Evolutionary conservation across 2,888 invertebrate genomes (phyloP).

Genomic region (Diloba caeruleocephala): DNA sequence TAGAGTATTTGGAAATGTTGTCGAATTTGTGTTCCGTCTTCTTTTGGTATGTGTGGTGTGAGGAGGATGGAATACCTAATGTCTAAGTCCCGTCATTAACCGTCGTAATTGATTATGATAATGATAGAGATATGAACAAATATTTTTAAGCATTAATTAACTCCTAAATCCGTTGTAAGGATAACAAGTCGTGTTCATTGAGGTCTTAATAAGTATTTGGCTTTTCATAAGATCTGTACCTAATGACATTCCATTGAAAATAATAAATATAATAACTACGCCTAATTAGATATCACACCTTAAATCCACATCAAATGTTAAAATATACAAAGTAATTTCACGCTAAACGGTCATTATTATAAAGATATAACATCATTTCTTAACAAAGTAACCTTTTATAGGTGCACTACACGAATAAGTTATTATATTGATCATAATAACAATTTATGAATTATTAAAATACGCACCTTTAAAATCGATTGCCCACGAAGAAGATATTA

Average conservation of each 20-base stretch:
- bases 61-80: conserved; percentile 50
- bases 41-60: conserved; percentile 38
- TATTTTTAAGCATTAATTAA: conserved; percentile 27
- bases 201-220: conserved; percentile 22
- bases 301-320: conserved; percentile 30
- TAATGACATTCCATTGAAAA: conserved; percentile 32
- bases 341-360: conserved; percentile 33
- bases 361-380: conserved; percentile 38
- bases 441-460: conserved; percentile 53
- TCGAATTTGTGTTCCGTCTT: conserved; percentile 52
- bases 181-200: conserved; percentile 18
- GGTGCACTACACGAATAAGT: conserved; percentile 40
- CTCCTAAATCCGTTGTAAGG: conserved; percentile 30
- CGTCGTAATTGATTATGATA: conserved; percentile 50
- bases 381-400: conserved; percentile 48
- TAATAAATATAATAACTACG: conserved; percentile 11
- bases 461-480: conserved; percentile 65
- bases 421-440: conserved; percentile 46
- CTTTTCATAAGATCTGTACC: conserved; percentile 5
- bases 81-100: conserved; percentile 58
- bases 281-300: conserved; percentile 22
- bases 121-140: conserved; percentile 34
- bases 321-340: conserved; percentile 44
- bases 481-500: conserved; percentile 57
- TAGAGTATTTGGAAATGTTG: conserved; percentile 53